Evolutionary conservation across 2,797 vertebrate genomes (phyloP).

Genomic region (Sebastes diploproa): DNA sequence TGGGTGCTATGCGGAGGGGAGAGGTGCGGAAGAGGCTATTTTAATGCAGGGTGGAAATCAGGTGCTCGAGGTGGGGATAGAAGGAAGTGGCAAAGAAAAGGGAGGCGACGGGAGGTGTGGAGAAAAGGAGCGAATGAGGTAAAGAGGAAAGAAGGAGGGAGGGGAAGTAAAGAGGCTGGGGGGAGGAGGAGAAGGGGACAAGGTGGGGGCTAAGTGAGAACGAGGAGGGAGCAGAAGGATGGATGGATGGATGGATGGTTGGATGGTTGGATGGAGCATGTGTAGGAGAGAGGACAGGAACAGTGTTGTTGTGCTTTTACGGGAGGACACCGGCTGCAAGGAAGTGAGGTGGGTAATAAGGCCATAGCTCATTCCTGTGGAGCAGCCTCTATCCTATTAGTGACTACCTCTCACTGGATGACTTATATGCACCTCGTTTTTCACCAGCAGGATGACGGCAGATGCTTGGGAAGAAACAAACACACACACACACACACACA

Average conservation of each 20-base stretch:
- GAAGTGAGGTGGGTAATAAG: conserved; percentile 75
- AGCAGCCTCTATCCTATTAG: conserved; percentile 77
- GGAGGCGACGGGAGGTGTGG: not conserved
- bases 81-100: conserved; percentile 26
- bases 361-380: conserved; percentile 75
- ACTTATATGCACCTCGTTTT: conserved; percentile 81
- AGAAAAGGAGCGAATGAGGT: conserved; percentile 25
- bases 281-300: conserved; percentile 42
- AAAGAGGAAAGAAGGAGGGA: not conserved
- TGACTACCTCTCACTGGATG: conserved; percentile 79
- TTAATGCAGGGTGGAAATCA: conserved; percentile 61
- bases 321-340: conserved; percentile 68
- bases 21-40: conserved; percentile 54
- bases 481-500: not conserved
- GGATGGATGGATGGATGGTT: not conserved
- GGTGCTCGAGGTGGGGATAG: conserved; percentile 34
- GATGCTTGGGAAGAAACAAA: conserved; percentile 66
- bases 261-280: conserved; percentile 17
- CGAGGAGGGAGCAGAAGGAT: not conserved
- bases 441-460: conserved; percentile 77
- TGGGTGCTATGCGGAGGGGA: conserved; percentile 43
- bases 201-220: not conserved
- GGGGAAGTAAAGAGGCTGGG: not conserved
- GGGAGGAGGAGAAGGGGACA: not conserved
- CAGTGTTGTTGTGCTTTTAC: conserved; percentile 66